Conservation (phyloP, 2,113 vertebrate genomes). For the Furnarius figulus region DNA sequence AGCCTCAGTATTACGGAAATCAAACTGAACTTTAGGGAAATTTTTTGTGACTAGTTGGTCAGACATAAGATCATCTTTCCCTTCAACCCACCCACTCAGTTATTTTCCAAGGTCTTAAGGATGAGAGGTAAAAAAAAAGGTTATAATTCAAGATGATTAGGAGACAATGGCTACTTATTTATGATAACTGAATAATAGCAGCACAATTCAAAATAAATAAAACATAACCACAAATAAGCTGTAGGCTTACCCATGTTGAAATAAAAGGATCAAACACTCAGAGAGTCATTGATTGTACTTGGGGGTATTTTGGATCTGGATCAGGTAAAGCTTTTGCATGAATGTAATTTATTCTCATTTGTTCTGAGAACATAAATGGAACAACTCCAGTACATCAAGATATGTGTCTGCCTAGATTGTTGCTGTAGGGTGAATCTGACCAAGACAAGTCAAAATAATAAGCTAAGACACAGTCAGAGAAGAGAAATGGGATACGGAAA, state of each 20-base stretch:
- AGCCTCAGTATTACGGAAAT: conserved; percentile 62
- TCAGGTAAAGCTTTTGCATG: not conserved
- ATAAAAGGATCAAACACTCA: not conserved
- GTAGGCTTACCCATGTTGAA: not conserved
- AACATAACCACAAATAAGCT: conserved; percentile 12
- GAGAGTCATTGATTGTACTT: conserved; percentile 2
- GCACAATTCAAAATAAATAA: conserved; percentile 15
- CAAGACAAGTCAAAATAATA: not conserved
- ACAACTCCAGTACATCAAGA: not conserved
- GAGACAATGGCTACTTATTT: not conserved
- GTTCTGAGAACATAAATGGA: not conserved
- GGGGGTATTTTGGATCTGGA: not conserved
- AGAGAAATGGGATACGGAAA: not conserved
- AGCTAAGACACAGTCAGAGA: not conserved
- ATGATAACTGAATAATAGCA: not conserved
- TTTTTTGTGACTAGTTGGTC: conserved; percentile 20
- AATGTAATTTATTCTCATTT: conserved; percentile 19
- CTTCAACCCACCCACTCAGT: not conserved
- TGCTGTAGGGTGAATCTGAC: not conserved
- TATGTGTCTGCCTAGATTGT: not conserved
- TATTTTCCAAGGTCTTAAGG: conserved; percentile 28
- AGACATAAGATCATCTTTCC: not conserved
- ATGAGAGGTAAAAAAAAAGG: not conserved
- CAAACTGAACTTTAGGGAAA: conserved; percentile 38
- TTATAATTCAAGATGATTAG: conserved; percentile 6